Conservation (phyloP, 2,888 invertebrate genomes). For the Spilarctia lutea region DNA sequence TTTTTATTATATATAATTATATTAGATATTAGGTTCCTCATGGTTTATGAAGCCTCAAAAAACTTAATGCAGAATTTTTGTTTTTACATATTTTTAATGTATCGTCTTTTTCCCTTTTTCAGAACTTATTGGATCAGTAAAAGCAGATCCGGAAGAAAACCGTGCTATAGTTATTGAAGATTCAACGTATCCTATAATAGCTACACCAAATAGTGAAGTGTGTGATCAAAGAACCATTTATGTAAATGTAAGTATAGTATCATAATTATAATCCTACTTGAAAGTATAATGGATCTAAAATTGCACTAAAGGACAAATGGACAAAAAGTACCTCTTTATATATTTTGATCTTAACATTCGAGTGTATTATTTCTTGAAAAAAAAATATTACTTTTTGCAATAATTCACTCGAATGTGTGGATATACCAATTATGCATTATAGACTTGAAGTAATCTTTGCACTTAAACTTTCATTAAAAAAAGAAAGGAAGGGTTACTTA, state of each 20-base stretch:
- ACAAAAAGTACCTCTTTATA: too few species aligned
- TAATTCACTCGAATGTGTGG: neutral
- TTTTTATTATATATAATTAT: too few species aligned
- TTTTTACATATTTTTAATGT: too few species aligned
- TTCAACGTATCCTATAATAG: constrained; percentile 59
- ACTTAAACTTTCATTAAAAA: too few species aligned
- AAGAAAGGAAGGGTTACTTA: too few species aligned
- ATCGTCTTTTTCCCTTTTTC: neutral
- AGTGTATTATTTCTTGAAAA: neutral
- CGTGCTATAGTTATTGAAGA: constrained; percentile 70
- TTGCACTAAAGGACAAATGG: too few species aligned
- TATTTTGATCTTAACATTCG: neutral
- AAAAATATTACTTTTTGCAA: neutral
- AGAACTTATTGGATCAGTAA: constrained; percentile 69
- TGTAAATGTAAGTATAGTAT: constrained; percentile 65
- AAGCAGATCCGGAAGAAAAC: constrained; percentile 67
- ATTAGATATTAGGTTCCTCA: too few species aligned
- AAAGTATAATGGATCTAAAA: neutral
- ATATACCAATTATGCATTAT: too few species aligned
- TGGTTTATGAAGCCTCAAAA: neutral
- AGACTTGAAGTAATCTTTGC: too few species aligned
- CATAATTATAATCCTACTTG: neutral
- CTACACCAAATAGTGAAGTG: constrained; percentile 61
- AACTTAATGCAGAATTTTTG: neutral
- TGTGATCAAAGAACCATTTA: constrained; percentile 75